Conservation (phyloP, 2,113 vertebrate species). For the Fregata magnificens region DNA sequence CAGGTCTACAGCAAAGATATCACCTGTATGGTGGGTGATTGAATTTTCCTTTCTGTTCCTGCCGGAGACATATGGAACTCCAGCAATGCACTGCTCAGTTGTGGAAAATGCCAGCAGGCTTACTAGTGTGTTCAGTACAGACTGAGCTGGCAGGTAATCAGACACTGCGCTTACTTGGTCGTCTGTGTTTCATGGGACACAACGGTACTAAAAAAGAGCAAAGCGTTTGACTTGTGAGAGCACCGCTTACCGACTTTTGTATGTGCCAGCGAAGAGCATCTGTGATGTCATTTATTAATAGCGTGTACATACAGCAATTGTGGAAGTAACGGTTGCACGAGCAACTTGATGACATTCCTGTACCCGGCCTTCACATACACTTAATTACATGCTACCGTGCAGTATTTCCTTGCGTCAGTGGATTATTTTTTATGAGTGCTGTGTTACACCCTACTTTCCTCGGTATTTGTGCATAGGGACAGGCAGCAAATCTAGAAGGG, state of each 20-base stretch:
- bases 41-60: background rate
- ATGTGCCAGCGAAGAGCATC: background rate
- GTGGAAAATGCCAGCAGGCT: no score
- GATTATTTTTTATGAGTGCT: background rate
- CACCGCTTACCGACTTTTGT: background rate
- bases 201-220: no score
- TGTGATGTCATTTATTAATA: background rate
- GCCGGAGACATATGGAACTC: background rate
- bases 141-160: accelerated
- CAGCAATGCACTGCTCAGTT: accelerated
- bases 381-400: background rate
- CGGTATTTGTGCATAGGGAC: no score
- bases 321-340: background rate
- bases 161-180: accelerated
- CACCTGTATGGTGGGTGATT: accelerated
- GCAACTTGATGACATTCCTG: background rate
- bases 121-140: accelerated
- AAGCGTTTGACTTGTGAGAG: background rate
- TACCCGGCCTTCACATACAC: background rate
- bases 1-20: background rate
- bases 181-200: no score
- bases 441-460: background rate
- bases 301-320: accelerated
- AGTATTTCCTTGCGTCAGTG: background rate
- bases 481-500: background rate